phyloP scores from a whole-genome alignment of 2,113 vertebrate species.

The Petaurus breviceps region DNA sequence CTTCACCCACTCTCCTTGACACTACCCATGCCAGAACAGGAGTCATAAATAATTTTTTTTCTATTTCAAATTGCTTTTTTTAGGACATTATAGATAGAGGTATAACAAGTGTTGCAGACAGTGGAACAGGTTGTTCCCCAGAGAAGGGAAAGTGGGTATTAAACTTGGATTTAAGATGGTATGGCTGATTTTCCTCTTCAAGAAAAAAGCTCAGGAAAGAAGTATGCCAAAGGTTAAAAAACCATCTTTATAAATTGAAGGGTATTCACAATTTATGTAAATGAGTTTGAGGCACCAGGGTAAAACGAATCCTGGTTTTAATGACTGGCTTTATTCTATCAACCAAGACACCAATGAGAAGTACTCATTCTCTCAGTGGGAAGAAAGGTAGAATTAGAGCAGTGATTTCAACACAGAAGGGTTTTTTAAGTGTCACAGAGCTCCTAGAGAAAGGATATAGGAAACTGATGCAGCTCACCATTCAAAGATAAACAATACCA shows the following conservation, averaged over 20 bases:
- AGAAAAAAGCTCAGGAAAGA: not conserved
- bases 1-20: not conserved
- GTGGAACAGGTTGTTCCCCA: not conserved
- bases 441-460: constrained; percentile 38
- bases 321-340: constrained; percentile 1
- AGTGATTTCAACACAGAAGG: constrained; percentile 51
- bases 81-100: not conserved
- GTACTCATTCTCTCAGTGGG: constrained; percentile 6
- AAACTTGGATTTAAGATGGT: not conserved
- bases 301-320: not conserved
- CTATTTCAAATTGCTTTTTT: constrained; percentile 23
- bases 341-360: not conserved
- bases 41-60: not conserved
- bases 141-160: not conserved
- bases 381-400: constrained; percentile 22
- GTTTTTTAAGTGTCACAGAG: not conserved
- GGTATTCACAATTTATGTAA: not conserved
- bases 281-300: not conserved
- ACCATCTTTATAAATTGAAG: not conserved
- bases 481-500: not conserved
- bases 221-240: constrained; percentile 6
- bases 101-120: not conserved
- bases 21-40: not conserved
- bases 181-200: constrained; percentile 6
- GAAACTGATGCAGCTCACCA: constrained; percentile 20